Evolutionary conservation across 2,113 vertebrate genomes (phyloP).

Genomic region (Ellobius talpinus): DNA sequence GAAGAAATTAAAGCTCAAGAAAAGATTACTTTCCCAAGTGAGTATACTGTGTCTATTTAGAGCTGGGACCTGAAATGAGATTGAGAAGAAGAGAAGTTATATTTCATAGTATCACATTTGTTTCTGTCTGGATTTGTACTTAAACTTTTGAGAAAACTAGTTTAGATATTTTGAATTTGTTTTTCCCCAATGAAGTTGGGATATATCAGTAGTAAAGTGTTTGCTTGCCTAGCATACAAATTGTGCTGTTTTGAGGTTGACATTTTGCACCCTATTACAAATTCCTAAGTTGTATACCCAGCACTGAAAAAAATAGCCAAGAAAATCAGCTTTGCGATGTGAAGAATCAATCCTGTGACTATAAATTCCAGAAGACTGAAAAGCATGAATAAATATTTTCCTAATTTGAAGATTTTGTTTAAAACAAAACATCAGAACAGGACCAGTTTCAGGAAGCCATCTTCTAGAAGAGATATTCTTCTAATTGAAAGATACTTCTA

Average conservation of each 20-base stretch:
- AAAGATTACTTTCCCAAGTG: not conserved
- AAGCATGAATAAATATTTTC: not conserved
- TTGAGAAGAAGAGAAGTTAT: not conserved
- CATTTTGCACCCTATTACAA: not conserved
- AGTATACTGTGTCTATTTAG: not conserved
- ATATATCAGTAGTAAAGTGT: not conserved
- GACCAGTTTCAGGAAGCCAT: not conserved
- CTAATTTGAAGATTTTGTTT: not conserved
- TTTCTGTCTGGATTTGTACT: not conserved
- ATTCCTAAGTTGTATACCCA: not conserved
- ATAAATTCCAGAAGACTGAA: not conserved
- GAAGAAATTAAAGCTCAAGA: not conserved
- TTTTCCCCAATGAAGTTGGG: not conserved
- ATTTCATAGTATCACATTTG: not conserved
- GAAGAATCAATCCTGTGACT: not conserved
- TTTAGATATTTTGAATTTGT: not conserved
- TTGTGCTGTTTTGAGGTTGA: not conserved
- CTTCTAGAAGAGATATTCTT: not conserved
- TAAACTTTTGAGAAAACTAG: not conserved
- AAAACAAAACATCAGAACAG: not conserved
- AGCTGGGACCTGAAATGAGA: not conserved
- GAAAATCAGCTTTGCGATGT: not conserved
- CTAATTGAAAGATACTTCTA: not conserved
- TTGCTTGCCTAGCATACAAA: not conserved
- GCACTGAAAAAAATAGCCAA: not conserved